Evolutionary conservation across 1,140 invertebrate genomes (phyloP), one percentile per base, ranked within the genome.

Genomic region (Bombyx mandarina): DNA sequence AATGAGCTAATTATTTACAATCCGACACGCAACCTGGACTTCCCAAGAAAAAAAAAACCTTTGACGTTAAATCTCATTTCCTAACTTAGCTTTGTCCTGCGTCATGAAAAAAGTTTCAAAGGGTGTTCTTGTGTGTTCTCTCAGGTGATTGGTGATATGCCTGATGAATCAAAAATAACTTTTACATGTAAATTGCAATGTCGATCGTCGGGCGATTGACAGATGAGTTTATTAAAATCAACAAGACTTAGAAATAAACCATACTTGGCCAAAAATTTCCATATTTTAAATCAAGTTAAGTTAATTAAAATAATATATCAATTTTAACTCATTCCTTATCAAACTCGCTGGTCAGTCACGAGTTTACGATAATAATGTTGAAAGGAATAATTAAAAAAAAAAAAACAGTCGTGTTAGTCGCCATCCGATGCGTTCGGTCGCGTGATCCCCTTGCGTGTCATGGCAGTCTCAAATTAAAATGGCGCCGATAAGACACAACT

Each of bases 1-100:
- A 84, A 75, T 75, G 76, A 72, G 65, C 73, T 82, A 84, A 82
- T 84, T 84, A 84, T 84, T 81, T 79, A 79, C 77, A 69, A 82
- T 84, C 67, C 69, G 81, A 71, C 76, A 84, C 79, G 81, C 76
- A 68, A 76, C 66, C 61, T 64, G 56, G 54, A 66, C 56, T 70
- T 73, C 63, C 62, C 60, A 56, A 61, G 55, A 76, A 79, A 81
- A 77, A 79, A 77, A 82, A 83, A 79, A 79, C 79, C 65, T 70
- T 66, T 71, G 64, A 79, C 77, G 75, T 84, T 73, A 78, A 82
- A 80, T 82, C 75, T 70, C 72, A 79, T 84, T 84, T 84, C 79
- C 77, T 74, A 74, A 73, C 59, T 74, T 77, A 65, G 62, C 70
- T 76, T 76, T 74, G 75, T 79, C 65, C 67, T 54, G 58, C 57